Base-by-base conservation (phyloP, 2,797 vertebrate genomes). In the Euphonia xanthogaster region DNA sequence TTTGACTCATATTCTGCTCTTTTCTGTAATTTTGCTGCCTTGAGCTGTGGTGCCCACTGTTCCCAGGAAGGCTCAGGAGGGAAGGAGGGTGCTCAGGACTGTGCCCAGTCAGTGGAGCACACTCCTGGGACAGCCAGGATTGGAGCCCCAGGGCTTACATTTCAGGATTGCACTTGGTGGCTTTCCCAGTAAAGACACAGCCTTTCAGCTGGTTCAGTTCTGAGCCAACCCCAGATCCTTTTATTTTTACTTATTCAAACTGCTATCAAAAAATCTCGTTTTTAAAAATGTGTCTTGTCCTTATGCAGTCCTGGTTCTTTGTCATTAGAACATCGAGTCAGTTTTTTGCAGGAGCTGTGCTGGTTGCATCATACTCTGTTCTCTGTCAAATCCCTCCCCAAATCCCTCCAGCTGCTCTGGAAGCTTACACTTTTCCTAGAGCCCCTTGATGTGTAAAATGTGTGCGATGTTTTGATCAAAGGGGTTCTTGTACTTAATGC, bases 361-460 rank as follows among this genome's bases (percentile, higher is more conserved):
- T 79, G 78, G 65, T 28, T n/a, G 21, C 24, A 5, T 80, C 82
- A 61, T 76, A 16, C 19, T 70, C 81, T 77, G 61, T 51, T 92
- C 89, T 47, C 78, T 74, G 45, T 91, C 73, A 94, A 40, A 86
- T 94, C 71, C 23, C 42, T 89, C 78, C 84, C 57, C 1, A 88
- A 24, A 91, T 86, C 61, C 90, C 82, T 94, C 53, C 93, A 88
- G 94, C 87, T 86, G 75, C 81, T 90, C 66, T 88, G 91, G 85
- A 86, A 94, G 72, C 79, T 94, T 70, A 58, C 6, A 13, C 48
- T 94, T 89, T 40, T 51, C 84, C 67, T 82, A 45, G 89, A 96
- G 81, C 37, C 74, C 78, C 84, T 94, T 93, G 94, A 96, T 91
- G 78, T 96, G 48, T 57, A 80, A 90, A 95, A 93, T 47, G 65